Percentiles rank a stretch among this genome's conserved stretches.
Evolutionary conservation across 1,140 invertebrate species (phyloP).

Genomic region (Camponotus floridanus): DNA sequence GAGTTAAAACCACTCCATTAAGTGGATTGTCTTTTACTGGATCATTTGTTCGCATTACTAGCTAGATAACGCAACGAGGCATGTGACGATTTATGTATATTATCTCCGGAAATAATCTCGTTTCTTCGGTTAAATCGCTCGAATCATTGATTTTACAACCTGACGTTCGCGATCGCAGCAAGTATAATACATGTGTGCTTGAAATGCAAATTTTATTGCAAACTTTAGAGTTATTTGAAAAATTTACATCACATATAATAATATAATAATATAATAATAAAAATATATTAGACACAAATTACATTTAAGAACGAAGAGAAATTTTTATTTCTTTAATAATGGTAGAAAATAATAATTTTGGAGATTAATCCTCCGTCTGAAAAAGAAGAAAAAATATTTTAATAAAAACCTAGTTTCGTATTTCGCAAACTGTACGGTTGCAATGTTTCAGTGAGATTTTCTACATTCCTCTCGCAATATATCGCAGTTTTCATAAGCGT

Average conservation of each 20-base stretch:
- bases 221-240: background rate
- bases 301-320: background rate
- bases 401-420: conserved; percentile 33
- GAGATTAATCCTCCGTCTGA: background rate
- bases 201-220: background rate
- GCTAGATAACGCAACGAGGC: conserved; percentile 15
- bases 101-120: conserved; percentile 36
- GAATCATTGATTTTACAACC: conserved; percentile 29
- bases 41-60: conserved; percentile 52
- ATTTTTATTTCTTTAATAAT: background rate
- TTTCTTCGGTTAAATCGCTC: conserved; percentile 18
- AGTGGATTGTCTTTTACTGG: conserved; percentile 1
- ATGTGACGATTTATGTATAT: conserved; percentile 40
- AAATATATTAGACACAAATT: background rate
- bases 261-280: too few relatives aligned
- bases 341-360: background rate
- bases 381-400: conserved; percentile 9
- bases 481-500: conserved; percentile 40
- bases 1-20: conserved; percentile 26
- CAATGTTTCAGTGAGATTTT: conserved; percentile 38
- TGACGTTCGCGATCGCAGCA: background rate
- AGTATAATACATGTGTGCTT: background rate
- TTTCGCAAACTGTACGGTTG: background rate
- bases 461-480: conserved; percentile 26
- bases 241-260: background rate